Conservation (phyloP, 2,113 vertebrate genomes). For the Tetrao urogallus region DNA sequence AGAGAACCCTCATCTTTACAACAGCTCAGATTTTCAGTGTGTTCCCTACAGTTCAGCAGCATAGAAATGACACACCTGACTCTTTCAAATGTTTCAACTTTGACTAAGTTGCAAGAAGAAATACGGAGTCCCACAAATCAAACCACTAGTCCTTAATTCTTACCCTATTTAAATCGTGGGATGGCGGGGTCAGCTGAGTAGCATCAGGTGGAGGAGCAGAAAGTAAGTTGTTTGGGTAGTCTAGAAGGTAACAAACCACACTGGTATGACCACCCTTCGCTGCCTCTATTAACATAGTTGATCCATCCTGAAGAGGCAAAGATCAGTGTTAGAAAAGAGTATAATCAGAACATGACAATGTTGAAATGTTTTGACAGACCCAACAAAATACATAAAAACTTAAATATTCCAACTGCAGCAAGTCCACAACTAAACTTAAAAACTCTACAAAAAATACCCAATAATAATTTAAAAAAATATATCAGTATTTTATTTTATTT, state of each 20-base stretch:
- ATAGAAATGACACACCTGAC: not conserved
- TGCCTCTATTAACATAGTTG: constrained; percentile 99
- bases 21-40: not conserved
- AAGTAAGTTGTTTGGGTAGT: constrained; percentile 98
- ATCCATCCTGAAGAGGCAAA: constrained; percentile 86
- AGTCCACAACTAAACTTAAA: not conserved
- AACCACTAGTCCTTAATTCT: not conserved
- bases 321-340: not conserved
- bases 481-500: rapidly evolving
- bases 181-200: constrained; percentile 96
- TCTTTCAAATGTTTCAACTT: not conserved
- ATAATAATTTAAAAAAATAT: too few relatives aligned
- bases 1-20: not conserved
- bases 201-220: constrained; percentile 95
- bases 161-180: constrained; percentile 98
- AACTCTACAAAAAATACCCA: not conserved
- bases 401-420: not conserved
- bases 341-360: not conserved
- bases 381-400: rapidly evolving
- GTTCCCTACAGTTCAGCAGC: not conserved
- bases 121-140: not conserved
- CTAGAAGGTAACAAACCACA: constrained; percentile 97
- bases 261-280: constrained; percentile 99
- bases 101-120: not conserved
- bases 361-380: not conserved